These are phyloP conservation scores for Wasmannia auropunctata DNA, from an alignment of 1,140 invertebrate species.

Conservation along the genomic window DNA sequence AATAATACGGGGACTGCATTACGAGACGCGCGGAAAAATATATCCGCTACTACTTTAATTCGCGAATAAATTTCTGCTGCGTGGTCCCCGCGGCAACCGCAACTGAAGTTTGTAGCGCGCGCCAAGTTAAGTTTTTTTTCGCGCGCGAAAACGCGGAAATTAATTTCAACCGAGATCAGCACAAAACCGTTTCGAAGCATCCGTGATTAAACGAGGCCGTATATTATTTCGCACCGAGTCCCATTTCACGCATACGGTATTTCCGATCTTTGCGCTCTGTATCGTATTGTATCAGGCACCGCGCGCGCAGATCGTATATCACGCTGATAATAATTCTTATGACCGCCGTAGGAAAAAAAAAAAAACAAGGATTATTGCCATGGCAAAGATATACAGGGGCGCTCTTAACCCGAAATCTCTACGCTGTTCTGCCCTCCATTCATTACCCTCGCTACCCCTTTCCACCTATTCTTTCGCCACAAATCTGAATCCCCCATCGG, in stretches of 20 bases:
- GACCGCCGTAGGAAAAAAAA: conserved; percentile 8
- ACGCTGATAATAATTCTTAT: conserved; percentile 58
- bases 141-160: conserved; percentile 28
- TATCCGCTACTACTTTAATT: conserved; percentile 41
- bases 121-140: conserved; percentile 29
- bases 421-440: conserved; percentile 59
- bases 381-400: conserved; percentile 43
- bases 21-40: conserved; percentile 25
- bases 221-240: conserved; percentile 1
- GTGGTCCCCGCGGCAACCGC: background rate
- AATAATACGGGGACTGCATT: conserved; percentile 47
- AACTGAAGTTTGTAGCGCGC: background rate
- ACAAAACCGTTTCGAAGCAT: conserved; percentile 11
- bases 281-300: conserved; percentile 55
- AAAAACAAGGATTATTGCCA: conserved; percentile 52
- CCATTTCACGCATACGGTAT: conserved; percentile 54
- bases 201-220: conserved; percentile 42
- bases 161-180: conserved; percentile 54
- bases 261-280: conserved; percentile 52
- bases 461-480: conserved; percentile 59
- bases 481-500: conserved; percentile 67
- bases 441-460: conserved; percentile 53
- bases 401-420: conserved; percentile 68
- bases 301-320: conserved; percentile 51
- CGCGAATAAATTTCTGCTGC: conserved; percentile 36